phyloP scores from a whole-genome alignment of 2,888 invertebrate genomes.

The Desoria tigrina region DNA sequence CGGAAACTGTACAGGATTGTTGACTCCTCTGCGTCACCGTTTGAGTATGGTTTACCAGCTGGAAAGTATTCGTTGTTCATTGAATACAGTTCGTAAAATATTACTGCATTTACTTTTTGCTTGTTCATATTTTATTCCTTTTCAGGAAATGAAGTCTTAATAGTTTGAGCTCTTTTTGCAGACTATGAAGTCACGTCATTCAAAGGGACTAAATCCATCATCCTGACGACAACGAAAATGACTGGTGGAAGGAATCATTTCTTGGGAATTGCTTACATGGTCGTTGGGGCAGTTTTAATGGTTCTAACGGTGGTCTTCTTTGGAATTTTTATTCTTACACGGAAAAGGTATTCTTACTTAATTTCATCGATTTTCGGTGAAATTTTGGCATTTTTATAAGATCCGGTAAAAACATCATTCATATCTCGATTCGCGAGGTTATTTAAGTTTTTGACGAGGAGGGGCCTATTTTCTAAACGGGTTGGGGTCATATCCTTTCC shows the following conservation, averaged over 20 bases:
- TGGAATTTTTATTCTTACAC: neutral
- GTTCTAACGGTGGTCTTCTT: conserved; percentile 3
- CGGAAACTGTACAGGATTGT: conserved; percentile 36
- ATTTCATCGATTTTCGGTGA: neutral
- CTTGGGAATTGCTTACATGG: conserved; percentile 29
- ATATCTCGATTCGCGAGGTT: too few species aligned
- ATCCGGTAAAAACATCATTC: too few species aligned
- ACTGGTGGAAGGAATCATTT: conserved; percentile 36
- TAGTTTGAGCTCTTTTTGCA: conserved; percentile 1
- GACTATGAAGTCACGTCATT: conserved; percentile 20
- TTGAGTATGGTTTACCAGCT: conserved; percentile 30
- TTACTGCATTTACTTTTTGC: neutral
- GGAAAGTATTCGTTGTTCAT: conserved; percentile 37
- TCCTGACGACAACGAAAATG: conserved; percentile 28
- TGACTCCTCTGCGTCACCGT: conserved; percentile 6
- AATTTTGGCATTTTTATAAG: too few species aligned
- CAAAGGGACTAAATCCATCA: conserved; percentile 33
- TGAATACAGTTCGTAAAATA: conserved; percentile 31
- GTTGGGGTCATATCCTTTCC: too few species aligned
- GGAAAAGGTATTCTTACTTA: conserved; percentile 16
- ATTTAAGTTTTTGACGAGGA: too few species aligned
- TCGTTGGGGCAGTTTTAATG: conserved; percentile 19
- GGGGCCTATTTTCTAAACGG: too few species aligned
- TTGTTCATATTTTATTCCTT: neutral
- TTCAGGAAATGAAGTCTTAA: neutral